phyloP scores from a whole-genome alignment of 2,113 vertebrate genomes.

The Rhynchomys soricoides region DNA sequence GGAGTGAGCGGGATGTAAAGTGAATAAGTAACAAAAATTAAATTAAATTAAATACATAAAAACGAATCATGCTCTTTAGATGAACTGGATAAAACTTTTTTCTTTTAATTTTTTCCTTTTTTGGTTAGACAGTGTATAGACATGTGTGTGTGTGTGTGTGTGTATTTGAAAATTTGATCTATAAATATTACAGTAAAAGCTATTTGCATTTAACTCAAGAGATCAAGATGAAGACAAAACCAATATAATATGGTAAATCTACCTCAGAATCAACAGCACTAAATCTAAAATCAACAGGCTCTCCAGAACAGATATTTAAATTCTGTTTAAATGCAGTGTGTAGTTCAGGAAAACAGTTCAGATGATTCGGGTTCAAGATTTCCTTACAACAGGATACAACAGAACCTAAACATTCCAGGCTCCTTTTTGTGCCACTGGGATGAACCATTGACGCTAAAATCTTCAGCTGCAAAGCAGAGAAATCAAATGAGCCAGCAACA shows the following conservation, averaged over 20 bases:
- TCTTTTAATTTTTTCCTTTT: neutral
- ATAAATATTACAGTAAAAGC: neutral
- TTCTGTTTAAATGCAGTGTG: neutral
- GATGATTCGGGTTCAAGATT: constrained; percentile 31
- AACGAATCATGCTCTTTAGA: neutral
- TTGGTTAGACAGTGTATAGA: neutral
- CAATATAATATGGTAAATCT: neutral
- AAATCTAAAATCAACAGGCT: neutral
- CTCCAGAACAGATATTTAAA: neutral
- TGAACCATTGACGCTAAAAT: neutral
- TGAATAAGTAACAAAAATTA: no score
- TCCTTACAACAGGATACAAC: neutral
- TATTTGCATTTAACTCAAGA: neutral
- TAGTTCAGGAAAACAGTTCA: neutral
- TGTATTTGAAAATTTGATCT: neutral
- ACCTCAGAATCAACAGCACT: neutral
- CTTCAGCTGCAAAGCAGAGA: neutral
- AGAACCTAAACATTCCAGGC: neutral
- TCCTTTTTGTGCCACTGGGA: neutral
- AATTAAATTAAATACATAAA: no score
- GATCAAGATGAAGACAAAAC: constrained; percentile 24
- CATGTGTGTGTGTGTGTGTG: no score
- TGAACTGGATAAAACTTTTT: neutral
- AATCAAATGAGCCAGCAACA: neutral
- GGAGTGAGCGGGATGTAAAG: no score